phyloP scores from a whole-genome alignment of 2,888 invertebrate genomes.

The Leucoma salicis region DNA sequence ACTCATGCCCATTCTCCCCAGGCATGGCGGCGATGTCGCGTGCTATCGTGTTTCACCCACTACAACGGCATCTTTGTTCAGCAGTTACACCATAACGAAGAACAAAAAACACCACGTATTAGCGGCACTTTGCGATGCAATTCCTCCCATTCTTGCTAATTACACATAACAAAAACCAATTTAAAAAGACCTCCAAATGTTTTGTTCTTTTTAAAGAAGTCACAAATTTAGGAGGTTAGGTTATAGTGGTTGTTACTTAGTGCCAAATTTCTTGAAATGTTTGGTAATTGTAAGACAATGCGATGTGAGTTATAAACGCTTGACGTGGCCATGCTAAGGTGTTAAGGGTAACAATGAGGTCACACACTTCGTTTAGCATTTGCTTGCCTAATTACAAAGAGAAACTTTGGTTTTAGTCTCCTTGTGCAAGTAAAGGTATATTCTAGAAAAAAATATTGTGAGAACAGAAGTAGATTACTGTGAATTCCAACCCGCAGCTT shows the following conservation, averaged over 20 bases:
- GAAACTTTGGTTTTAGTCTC: constrained; percentile 26
- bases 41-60: constrained; percentile 69
- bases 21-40: constrained; percentile 64
- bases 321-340: constrained; percentile 59
- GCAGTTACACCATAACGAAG: constrained; percentile 41
- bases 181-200: constrained; percentile 15
- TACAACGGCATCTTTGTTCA: constrained; percentile 58
- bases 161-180: constrained; percentile 37
- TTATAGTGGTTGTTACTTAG: constrained; percentile 42
- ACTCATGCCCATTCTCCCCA: constrained; percentile 39
- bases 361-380: constrained; percentile 41
- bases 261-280: constrained; percentile 74
- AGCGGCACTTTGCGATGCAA: constrained; percentile 73
- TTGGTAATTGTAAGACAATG: constrained; percentile 75
- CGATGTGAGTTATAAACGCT: constrained; percentile 64
- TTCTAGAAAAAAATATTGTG: no score
- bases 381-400: constrained; percentile 31
- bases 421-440: constrained; percentile 4
- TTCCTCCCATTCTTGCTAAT: constrained; percentile 65
- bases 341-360: constrained; percentile 55
- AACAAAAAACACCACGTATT: constrained; percentile 67
- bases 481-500: no score
- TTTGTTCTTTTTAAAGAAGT: constrained; percentile 17
- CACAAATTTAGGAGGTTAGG: constrained; percentile 28
- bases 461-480: no score